These are phyloP conservation scores for Ophion ventricosus DNA, from an alignment of 2,888 invertebrate species.

Conservation along the genomic window DNA sequence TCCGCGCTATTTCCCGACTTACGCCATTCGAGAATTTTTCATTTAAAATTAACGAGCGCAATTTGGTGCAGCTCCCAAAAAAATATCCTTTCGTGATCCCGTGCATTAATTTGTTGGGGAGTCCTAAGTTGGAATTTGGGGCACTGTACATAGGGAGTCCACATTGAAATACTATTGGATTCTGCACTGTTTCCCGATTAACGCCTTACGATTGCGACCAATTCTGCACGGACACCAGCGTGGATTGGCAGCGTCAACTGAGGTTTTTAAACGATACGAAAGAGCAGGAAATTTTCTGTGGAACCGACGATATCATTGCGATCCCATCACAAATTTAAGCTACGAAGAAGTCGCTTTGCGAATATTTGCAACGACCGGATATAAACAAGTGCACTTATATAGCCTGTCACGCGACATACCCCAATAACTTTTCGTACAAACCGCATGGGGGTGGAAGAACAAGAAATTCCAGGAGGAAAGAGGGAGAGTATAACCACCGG, in stretches of 20 bases:
- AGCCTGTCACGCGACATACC: slow-evolving; percentile 33
- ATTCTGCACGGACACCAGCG: no score
- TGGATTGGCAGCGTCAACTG: neutral
- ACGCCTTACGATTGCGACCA: no score
- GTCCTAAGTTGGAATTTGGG: no score
- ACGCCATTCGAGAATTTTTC: no score
- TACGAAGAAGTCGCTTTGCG: neutral
- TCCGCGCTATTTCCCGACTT: no score
- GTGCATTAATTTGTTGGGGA: no score
- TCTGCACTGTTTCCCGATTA: no score
- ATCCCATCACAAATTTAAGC: slow-evolving; percentile 33
- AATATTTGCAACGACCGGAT: neutral
- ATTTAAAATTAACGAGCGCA: no score
- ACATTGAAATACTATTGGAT: no score
- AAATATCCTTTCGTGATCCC: no score
- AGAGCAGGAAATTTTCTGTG: slow-evolving; percentile 3
- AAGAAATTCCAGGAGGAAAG: slow-evolving; percentile 7
- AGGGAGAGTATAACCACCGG: neutral
- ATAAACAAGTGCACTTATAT: slow-evolving; percentile 8
- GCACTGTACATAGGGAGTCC: no score
- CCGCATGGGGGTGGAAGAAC: slow-evolving; percentile 16
- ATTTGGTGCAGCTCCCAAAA: no score
- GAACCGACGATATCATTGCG: slow-evolving; percentile 17
- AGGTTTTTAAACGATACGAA: slow-evolving; percentile 4
- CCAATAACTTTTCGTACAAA: slow-evolving; percentile 57